phyloP scores from a whole-genome alignment of 2,113 vertebrate species.

The Malurus melanocephalus region DNA sequence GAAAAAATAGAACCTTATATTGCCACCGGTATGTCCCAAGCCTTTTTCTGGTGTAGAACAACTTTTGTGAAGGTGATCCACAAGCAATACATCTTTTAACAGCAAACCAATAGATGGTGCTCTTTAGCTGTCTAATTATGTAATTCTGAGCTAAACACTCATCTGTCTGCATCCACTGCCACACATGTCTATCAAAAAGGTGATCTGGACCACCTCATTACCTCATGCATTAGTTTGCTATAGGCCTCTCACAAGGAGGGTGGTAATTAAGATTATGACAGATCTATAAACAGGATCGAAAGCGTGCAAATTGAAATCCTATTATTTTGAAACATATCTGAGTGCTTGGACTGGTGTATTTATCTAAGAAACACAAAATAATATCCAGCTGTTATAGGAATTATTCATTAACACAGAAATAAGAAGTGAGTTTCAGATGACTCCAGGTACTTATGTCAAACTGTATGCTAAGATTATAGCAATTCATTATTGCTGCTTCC shows the following conservation, averaged over 20 bases:
- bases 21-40: background rate
- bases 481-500: background rate
- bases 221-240: background rate
- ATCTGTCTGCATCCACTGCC: background rate
- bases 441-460: background rate
- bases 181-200: background rate
- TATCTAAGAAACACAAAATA: background rate
- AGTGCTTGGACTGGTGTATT: background rate
- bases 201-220: background rate
- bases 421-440: background rate
- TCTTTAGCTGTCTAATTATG: conserved; percentile 41
- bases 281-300: background rate
- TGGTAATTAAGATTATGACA: background rate
- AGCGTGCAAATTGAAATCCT: background rate
- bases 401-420: background rate
- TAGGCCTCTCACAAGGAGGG: background rate
- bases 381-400: background rate
- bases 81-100: background rate
- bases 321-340: background rate
- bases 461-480: background rate
- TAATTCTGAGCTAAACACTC: background rate
- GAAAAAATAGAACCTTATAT: background rate
- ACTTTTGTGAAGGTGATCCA: background rate
- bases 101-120: conserved; percentile 48
- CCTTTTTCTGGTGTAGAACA: background rate